Evolutionary conservation across 2,113 vertebrate species (phyloP), one percentile per base, ranked within the genome.

Genomic region (Ifrita kowaldi): DNA sequence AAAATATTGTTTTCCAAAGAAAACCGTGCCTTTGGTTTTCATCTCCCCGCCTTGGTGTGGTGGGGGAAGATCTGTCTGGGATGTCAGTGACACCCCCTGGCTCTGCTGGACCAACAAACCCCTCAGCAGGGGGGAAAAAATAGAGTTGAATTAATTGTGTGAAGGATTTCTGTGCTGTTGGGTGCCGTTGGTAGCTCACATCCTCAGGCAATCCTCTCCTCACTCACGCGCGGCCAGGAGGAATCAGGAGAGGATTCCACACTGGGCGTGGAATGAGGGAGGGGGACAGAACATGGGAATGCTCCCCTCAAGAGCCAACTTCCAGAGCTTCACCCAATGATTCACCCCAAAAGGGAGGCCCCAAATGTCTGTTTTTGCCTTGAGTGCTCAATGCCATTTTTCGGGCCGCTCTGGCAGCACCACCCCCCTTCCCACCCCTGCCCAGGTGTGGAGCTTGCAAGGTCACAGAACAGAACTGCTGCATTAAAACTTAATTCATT

Each of bases 141-240:
- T 0, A 2, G 0, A n/a, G 5, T 14, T 74, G 9, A 27, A 37
- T 17, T 7, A 3, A 3, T 12, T 3, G 2, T 44, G 42, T 26
- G 8, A 22, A 26, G 35, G 74, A 23, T 74, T 81, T 84, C 47
- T 42, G 18, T 18, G 47, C 6, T 32, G 32, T 3, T 33, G 57
- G 68, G 13, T 35, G 50, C 23, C 23, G 52, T 7, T 37, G 69
- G 70, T 2, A 21, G 33, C 60, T 64, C 17, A 3, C 16, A 10
- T 32, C 73, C 82, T 20, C 76, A 22, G n/a, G 13, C 7, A 35
- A 44, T 19, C 7, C 8, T 52, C 41, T 42, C 4, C 14, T 74
- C 63, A 8, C 59, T 35, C 42, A 4, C 1, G 4, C 5, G 44
- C 46, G 42, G n/a, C 17, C 12, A 26, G 23, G 26, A 68, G 53